Conservation (phyloP, 2,797 vertebrate species). For the Poeciliopsis presidionis region DNA sequence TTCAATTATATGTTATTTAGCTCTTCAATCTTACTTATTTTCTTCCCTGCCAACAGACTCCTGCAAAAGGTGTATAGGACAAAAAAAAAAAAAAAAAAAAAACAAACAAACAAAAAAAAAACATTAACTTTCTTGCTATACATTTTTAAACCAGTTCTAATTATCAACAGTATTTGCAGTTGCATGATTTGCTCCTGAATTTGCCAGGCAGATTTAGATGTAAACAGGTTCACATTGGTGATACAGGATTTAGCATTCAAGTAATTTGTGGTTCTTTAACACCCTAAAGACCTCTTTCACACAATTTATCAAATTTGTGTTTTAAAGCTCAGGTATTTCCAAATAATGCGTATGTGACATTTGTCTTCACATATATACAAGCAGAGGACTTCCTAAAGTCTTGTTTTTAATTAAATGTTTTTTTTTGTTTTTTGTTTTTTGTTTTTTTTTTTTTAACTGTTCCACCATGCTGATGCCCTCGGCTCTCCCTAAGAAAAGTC, state of each 20-base stretch:
- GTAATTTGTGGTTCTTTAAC: constrained; percentile 22
- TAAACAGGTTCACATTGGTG: constrained; percentile 54
- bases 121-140: constrained; percentile 29
- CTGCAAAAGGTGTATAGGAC: neutral
- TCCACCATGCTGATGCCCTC: constrained; percentile 60
- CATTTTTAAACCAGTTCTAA: constrained; percentile 65
- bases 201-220: constrained; percentile 48
- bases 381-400: constrained; percentile 36
- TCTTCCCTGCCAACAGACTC: constrained; percentile 2
- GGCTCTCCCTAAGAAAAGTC: constrained; percentile 64
- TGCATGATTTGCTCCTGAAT: constrained; percentile 54
- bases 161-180: constrained; percentile 57
- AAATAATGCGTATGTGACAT: constrained; percentile 38
- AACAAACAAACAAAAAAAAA: neutral
- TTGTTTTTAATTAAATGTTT: constrained; percentile 66
- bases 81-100: neutral
- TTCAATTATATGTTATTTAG: constrained; percentile 20
- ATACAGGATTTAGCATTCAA: constrained; percentile 29
- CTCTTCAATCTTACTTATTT: constrained; percentile 8
- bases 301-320: constrained; percentile 74
- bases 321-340: constrained; percentile 54
- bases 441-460: constrained; percentile 57
- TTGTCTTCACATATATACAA: constrained; percentile 33
- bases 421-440: constrained; percentile 36
- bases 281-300: constrained; percentile 67